phyloP scores from a whole-genome alignment of 1,140 invertebrate genomes.

The Eurosta solidaginis region DNA sequence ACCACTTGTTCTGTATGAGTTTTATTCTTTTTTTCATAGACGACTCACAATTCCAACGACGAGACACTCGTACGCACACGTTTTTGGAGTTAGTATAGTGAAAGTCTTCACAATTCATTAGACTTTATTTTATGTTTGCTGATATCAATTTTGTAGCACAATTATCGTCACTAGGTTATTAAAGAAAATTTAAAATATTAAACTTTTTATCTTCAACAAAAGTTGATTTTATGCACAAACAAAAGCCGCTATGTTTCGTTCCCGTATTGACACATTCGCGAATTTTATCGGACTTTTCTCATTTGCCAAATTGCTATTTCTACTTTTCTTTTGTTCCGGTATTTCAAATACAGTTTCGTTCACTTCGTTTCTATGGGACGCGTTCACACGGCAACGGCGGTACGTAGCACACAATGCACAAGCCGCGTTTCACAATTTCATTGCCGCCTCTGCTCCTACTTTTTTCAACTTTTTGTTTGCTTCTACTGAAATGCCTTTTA shows the following conservation, averaged over 20 bases:
- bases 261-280: neutral
- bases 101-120: neutral
- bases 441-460: neutral
- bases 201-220: neutral
- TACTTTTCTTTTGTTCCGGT: neutral
- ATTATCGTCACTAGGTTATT: neutral
- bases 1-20: slow-evolving; percentile 25
- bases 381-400: neutral
- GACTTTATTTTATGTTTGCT: too few relatives aligned
- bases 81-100: neutral
- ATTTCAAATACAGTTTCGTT: neutral
- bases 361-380: too few relatives aligned
- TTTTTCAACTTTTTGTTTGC: neutral
- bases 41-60: neutral
- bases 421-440: neutral
- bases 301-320: neutral
- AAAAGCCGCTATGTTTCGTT: slow-evolving; percentile 4
- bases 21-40: neutral
- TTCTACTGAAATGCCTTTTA: neutral
- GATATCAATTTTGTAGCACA: neutral
- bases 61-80: neutral
- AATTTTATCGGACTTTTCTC: neutral
- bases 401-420: neutral
- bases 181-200: neutral
- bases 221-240: neutral